phyloP scores from a whole-genome alignment of 1,140 invertebrate species.

The Leptoteleia sp. region DNA sequence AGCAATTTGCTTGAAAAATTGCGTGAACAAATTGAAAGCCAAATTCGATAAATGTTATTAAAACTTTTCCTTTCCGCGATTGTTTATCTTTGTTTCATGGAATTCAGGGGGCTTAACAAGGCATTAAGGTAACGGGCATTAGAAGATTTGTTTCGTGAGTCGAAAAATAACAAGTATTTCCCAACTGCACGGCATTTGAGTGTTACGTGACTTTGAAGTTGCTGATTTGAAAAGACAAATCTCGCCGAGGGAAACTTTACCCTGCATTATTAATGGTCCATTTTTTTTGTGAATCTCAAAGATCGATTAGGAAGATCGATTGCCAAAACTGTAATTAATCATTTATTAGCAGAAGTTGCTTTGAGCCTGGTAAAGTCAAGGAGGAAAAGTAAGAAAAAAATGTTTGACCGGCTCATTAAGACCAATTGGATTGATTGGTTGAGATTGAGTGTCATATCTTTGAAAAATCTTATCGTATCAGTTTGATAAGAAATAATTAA shows the following conservation, averaged over 20 bases:
- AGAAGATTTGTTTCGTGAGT: slow-evolving; percentile 23
- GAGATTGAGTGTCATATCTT: slow-evolving; percentile 11
- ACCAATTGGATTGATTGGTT: slow-evolving; percentile 22
- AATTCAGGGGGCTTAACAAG: slow-evolving; percentile 16
- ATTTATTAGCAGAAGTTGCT: slow-evolving; percentile 4
- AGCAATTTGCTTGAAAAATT: too few species aligned
- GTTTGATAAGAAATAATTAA: too few species aligned
- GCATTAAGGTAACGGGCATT: slow-evolving; percentile 9
- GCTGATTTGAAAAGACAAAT: slow-evolving; percentile 19
- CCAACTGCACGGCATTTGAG: slow-evolving; percentile 9
- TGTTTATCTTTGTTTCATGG: slow-evolving; percentile 24
- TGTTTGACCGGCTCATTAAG: slow-evolving; percentile 7
- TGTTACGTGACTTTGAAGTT: slow-evolving; percentile 16
- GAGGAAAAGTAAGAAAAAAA: slow-evolving; percentile 10
- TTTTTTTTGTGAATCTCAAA: slow-evolving; percentile 1
- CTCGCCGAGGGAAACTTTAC: slow-evolving; percentile 7
- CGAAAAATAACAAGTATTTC: slow-evolving; percentile 13
- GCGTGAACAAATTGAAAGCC: background rate
- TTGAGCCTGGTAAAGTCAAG: background rate
- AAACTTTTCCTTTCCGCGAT: slow-evolving; percentile 3
- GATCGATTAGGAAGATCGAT: background rate
- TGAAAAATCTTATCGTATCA: too few species aligned
- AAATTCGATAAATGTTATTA: too few species aligned
- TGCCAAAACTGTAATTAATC: slow-evolving; percentile 4
- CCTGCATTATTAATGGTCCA: slow-evolving; percentile 9